Percentiles rank a stretch among this genome's conserved stretches.
These are phyloP conservation scores for Ictalurus punctatus DNA, from an alignment of 2,113 vertebrate genomes.

Conservation along the genomic window DNA sequence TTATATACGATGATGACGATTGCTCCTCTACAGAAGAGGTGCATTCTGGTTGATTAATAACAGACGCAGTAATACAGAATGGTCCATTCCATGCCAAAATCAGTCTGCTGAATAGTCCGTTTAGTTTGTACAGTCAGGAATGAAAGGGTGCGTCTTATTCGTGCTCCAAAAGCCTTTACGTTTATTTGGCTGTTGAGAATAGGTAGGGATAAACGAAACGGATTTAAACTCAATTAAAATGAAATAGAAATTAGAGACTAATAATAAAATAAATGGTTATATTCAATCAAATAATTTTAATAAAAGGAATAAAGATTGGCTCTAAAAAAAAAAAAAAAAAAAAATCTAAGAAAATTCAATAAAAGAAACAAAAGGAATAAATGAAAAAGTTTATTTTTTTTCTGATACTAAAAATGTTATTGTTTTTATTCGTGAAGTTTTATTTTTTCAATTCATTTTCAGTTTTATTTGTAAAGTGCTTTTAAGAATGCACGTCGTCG, in stretches of 20 bases:
- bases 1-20: slow-evolving; percentile 59
- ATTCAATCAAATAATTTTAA: no score
- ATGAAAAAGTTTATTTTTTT: no score
- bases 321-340: no score
- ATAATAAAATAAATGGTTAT: no score
- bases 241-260: no score
- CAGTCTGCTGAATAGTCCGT: slow-evolving; percentile 7
- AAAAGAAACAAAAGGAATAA: neutral
- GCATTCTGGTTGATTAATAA: slow-evolving; percentile 62
- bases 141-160: neutral
- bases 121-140: neutral
- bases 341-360: no score
- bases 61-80: slow-evolving; percentile 60
- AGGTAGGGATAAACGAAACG: neutral
- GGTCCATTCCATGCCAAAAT: slow-evolving; percentile 54
- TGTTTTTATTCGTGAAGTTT: no score
- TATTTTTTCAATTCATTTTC: no score
- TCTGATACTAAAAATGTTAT: no score
- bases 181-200: neutral
- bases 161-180: neutral
- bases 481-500: no score
- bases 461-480: no score
- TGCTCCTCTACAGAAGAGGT: slow-evolving; percentile 60
- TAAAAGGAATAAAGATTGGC: no score
- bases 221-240: neutral